Base-by-base conservation (phyloP, 2,888 invertebrate genomes). In the Ichneumoninae sp. region DNA sequence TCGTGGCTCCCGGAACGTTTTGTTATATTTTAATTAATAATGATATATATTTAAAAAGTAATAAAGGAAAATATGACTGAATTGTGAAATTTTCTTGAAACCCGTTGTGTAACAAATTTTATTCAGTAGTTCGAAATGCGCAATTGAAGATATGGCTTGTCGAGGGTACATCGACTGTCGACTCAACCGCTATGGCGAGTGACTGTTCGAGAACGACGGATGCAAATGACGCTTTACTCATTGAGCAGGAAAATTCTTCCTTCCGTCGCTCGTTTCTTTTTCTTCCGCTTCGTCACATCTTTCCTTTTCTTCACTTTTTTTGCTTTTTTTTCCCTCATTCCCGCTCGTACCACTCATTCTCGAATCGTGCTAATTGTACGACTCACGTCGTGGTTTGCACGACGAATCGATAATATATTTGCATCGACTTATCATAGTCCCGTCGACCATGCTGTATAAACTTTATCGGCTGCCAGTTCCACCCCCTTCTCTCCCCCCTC, bases 381-480 rank as follows among this genome's bases (percentile, higher is more conserved):
- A 80, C 76, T 52, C 52, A 8, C 30, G 36, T 62, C 80, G 19
- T 68, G 44, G 57, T 16, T 54, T 30, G 30, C 36, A 57, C 54
- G 66, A 81, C 62, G 50, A 70, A 82, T 82, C 84, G 84, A 82
- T 82, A 79, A 75, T 84, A 82, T 70, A 82, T 84, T 82, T 84
- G 84, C 84, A 84, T 84, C 75, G 79, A 80, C 79, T 84, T 79
- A 81, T 81, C 77, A 79, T 75, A 81, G 75, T 75, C 70, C 60
- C 68, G 68, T 65, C 80, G 74, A 40, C 16, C 36, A 44, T 57
- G 74, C 78, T 70, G 75, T 75, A 75, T 65, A 79, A 70, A 81
- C 74, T 84, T 82, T 82, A 68, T 40, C 30, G 33, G 60, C 40
- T 36, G 40, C 40, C 50, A 26, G 19, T 65, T 5, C 10, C 7